These are phyloP conservation scores for Psylliodes chrysocephalus DNA, from an alignment of 2,888 invertebrate species.

Conservation along the genomic window DNA sequence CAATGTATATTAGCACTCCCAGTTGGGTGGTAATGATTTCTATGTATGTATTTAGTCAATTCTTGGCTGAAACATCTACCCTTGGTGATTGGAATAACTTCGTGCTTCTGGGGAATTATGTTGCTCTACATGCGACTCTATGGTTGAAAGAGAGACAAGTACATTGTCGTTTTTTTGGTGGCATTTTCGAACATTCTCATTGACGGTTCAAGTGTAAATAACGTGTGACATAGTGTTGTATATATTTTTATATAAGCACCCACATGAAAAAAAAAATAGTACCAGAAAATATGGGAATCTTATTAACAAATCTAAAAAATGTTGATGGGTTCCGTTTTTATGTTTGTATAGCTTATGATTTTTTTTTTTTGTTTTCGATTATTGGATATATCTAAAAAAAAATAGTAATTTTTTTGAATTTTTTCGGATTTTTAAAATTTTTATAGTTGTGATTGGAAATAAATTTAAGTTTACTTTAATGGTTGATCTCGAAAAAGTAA, in stretches of 20 bases:
- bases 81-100: slow-evolving; percentile 88
- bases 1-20: slow-evolving; percentile 65
- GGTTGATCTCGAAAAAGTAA: slow-evolving; percentile 13
- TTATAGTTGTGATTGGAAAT: not conserved
- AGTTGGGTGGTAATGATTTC: slow-evolving; percentile 60
- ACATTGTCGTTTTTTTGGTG: slow-evolving; percentile 21
- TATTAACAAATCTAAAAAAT: slow-evolving; percentile 44
- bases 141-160: slow-evolving; percentile 58
- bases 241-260: slow-evolving; percentile 35
- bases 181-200: slow-evolving; percentile 41
- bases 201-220: slow-evolving; percentile 37
- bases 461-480: not conserved
- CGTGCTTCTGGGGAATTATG: slow-evolving; percentile 87
- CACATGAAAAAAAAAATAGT: slow-evolving; percentile 10
- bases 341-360: not conserved
- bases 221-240: slow-evolving; percentile 43
- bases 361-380: not conserved
- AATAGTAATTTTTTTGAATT: too few relatives aligned
- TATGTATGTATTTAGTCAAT: slow-evolving; percentile 67
- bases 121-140: slow-evolving; percentile 78
- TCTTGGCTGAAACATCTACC: slow-evolving; percentile 76
- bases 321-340: slow-evolving; percentile 2
- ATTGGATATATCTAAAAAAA: too few relatives aligned
- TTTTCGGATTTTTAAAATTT: not conserved
- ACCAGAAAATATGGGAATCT: slow-evolving; percentile 15